phyloP scores from a whole-genome alignment of 2,113 vertebrate species.

The Spheniscus mendiculus region DNA sequence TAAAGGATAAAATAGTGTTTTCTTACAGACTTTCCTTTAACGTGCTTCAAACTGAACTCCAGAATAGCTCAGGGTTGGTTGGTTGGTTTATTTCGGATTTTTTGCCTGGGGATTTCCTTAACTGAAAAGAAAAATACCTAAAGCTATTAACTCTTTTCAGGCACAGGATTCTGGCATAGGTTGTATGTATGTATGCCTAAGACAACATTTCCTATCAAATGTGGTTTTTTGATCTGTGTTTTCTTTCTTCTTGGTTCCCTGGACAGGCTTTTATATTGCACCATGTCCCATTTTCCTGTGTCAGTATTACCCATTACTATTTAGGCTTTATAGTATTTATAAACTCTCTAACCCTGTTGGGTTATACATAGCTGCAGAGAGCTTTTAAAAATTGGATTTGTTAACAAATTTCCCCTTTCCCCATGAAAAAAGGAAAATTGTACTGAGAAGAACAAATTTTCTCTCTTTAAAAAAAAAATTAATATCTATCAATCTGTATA shows the following conservation, averaged over 20 bases:
- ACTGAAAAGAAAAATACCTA: background rate
- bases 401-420: background rate
- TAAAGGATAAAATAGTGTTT: background rate
- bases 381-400: background rate
- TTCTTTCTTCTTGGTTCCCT: background rate
- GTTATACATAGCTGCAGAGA: background rate
- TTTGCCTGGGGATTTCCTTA: constrained; percentile 21
- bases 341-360: background rate
- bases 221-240: background rate
- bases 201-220: background rate
- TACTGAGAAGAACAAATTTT: background rate
- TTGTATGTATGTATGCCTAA: background rate
- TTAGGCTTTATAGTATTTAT: background rate
- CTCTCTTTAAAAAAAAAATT: background rate
- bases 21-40: background rate
- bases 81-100: background rate
- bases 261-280: background rate
- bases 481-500: too few species aligned
- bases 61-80: background rate
- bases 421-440: background rate
- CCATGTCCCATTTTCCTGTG: background rate
- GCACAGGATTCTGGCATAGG: background rate
- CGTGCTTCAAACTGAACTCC: background rate
- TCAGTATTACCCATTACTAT: background rate
- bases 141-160: background rate